Evolutionary conservation across 2,797 vertebrate species (phyloP).

Genomic region (Valencia hispanica): DNA sequence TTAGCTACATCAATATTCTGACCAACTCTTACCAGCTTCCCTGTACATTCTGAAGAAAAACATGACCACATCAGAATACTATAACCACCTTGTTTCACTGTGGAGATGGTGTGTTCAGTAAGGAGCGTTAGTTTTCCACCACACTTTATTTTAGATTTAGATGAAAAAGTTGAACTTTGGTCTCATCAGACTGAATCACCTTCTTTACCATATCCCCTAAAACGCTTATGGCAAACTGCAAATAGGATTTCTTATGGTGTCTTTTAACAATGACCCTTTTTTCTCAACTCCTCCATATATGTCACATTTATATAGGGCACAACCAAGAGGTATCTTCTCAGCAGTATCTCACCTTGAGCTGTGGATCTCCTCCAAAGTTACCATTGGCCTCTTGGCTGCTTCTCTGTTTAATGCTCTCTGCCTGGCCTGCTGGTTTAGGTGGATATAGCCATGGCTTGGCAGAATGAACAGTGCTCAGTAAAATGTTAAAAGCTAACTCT

Average conservation of each 20-base stretch:
- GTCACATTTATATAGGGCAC: background rate
- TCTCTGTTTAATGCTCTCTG: background rate
- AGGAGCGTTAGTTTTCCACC: background rate
- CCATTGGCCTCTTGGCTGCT: background rate
- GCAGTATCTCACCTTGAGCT: background rate
- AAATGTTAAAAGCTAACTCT: background rate
- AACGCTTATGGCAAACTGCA: background rate
- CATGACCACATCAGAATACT: background rate
- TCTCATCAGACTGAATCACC: background rate
- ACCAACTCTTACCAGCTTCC: background rate
- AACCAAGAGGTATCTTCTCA: background rate
- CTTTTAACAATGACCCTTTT: background rate
- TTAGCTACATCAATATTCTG: background rate
- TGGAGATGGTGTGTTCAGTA: background rate
- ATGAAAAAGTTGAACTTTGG: background rate
- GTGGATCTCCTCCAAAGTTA: background rate
- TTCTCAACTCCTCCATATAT: too few relatives aligned
- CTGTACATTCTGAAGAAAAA: background rate
- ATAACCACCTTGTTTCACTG: background rate
- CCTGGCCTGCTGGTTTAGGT: background rate
- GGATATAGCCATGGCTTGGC: background rate
- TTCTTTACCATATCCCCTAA: background rate
- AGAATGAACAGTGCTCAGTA: background rate
- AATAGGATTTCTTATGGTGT: background rate
- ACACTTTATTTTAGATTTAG: background rate